A percentile compares a stretch with the other conserved stretches of the same genome.
Conservation (phyloP, 2,113 vertebrate species). For the Saiga tatarica region DNA sequence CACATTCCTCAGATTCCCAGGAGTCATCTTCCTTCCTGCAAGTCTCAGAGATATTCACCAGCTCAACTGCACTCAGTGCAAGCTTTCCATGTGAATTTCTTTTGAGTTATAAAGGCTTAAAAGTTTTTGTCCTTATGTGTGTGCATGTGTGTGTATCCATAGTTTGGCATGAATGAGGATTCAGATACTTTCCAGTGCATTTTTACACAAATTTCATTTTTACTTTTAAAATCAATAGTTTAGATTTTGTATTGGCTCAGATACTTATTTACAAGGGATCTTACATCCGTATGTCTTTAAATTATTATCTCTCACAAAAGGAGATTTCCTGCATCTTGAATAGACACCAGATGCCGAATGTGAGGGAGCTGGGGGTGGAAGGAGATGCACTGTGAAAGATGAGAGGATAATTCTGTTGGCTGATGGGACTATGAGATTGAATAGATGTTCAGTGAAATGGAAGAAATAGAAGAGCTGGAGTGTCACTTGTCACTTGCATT, state of each 20-base stretch:
- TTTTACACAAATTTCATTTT: conserved; percentile 1
- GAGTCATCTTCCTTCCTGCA: not conserved
- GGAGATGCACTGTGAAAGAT: conserved; percentile 22
- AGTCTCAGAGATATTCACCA: not conserved
- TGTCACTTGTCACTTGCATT: conserved; percentile 44
- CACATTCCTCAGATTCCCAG: not conserved
- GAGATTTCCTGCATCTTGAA: conserved; percentile 27
- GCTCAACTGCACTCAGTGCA: not conserved
- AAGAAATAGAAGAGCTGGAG: conserved; percentile 34
- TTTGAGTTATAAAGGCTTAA: not conserved
- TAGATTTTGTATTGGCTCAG: not conserved
- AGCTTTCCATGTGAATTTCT: not conserved
- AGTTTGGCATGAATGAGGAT: not conserved
- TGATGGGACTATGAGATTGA: conserved; percentile 1
- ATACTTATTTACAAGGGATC: not conserved
- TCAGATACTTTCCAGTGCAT: not conserved
- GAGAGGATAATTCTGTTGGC: conserved; percentile 47
- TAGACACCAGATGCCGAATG: conserved; percentile 53
- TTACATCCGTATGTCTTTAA: not conserved
- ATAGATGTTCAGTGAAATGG: conserved; percentile 54
- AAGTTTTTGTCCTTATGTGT: not conserved
- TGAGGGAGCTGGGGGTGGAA: not conserved
- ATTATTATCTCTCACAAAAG: not conserved
- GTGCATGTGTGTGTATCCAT: not conserved
- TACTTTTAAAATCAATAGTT: conserved; percentile 35